Evolutionary conservation across 2,113 vertebrate genomes (phyloP).

Genomic region (Vulpes ferrilata): DNA sequence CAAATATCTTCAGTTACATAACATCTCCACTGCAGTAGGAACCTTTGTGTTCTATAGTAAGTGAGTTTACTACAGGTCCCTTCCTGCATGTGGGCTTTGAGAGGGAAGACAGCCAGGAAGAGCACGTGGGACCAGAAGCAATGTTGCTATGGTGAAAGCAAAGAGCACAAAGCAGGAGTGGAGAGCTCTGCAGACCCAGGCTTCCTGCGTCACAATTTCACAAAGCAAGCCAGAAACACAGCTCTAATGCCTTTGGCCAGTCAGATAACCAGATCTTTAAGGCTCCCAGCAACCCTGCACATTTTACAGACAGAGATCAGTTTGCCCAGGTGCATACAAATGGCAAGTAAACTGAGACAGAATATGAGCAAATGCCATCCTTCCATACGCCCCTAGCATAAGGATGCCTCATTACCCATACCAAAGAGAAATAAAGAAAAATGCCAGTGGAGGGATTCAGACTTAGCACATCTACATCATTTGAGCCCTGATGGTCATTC

Average conservation of each 20-base stretch:
- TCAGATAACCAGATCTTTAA: background rate
- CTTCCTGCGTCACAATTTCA: background rate
- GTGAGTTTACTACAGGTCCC: constrained; percentile 53
- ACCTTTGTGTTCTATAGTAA: constrained; percentile 64
- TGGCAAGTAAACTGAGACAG: background rate
- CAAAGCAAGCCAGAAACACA: background rate
- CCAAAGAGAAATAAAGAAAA: background rate
- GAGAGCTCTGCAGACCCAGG: background rate
- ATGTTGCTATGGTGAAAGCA: constrained; percentile 72
- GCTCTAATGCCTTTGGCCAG: background rate
- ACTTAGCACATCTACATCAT: background rate
- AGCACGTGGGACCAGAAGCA: background rate
- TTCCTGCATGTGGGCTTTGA: constrained; percentile 48
- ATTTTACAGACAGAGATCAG: background rate
- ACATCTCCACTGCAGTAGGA: background rate
- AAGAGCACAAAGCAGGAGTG: background rate
- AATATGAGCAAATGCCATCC: background rate
- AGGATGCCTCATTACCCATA: background rate
- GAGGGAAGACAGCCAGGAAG: constrained; percentile 47
- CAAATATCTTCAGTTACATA: background rate
- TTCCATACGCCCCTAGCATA: background rate
- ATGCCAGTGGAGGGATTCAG: background rate
- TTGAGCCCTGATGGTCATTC: background rate
- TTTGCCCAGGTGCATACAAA: background rate
- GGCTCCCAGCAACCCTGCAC: background rate